Evolutionary conservation across 2,113 vertebrate species (phyloP).

Genomic region (Dicerorhinus sumatrensis): DNA sequence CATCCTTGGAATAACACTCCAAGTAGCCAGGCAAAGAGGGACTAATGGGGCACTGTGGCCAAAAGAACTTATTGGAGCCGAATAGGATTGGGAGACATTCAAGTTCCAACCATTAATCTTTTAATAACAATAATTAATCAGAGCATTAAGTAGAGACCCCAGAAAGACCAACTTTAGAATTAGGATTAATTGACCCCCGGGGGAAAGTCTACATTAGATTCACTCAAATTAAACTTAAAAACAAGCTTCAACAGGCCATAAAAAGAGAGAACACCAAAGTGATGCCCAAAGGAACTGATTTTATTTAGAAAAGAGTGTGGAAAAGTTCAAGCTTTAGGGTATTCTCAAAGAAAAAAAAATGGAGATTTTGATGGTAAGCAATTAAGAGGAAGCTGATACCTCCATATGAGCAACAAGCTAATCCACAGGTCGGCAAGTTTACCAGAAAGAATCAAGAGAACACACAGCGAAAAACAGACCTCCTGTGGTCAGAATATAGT

Average conservation of each 20-base stretch:
- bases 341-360: background rate
- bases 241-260: background rate
- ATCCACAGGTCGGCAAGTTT: background rate
- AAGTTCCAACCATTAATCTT: background rate
- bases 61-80: background rate
- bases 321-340: background rate
- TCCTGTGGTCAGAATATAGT: background rate
- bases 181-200: background rate
- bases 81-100: background rate
- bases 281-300: background rate
- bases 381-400: background rate
- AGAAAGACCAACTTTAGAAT: background rate
- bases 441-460: background rate
- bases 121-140: no score
- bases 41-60: accelerated
- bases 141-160: background rate
- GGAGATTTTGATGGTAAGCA: background rate
- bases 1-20: background rate
- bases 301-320: background rate
- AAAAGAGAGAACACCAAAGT: background rate
- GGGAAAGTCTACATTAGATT: background rate
- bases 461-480: background rate
- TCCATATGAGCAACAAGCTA: background rate
- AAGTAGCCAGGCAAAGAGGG: background rate
- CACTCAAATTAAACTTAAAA: background rate